Base-by-base conservation (phyloP, 2,797 vertebrate genomes). In the Catostomus latipinnis region DNA sequence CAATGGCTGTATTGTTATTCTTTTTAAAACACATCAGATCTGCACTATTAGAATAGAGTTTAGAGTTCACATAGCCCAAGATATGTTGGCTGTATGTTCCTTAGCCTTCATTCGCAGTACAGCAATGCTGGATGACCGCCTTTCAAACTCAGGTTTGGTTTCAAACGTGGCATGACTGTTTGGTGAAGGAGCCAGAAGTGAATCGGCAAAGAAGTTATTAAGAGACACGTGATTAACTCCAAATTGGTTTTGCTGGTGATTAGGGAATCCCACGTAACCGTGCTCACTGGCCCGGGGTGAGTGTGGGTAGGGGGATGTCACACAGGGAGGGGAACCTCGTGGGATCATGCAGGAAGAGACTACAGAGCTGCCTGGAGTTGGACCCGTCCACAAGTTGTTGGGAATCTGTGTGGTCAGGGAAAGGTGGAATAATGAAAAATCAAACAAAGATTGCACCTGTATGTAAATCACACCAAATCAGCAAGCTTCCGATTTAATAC, bases 51-150 rank as follows among this genome's bases (percentile, higher is more conserved):
- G 70, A 57, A 45, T 73, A 65, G 78, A 22, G 56, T 52, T 73
- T 13, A 71, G 8, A n/a, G 70, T 77, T 82, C 82, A 87, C 80
- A 87, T 84, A 56, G 97, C 96, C 98, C 98, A 99, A 82, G 98
- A 98, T 92, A 99, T 99, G 92, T 99, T 99, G 85, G 98, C 98
- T 43, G 98, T 88, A 84, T 99, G 98, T 91, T 99, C 98, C 90
- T 99, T 99, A 87, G 97, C 98, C 91, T 99, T 99, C 98, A 99
- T 98, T 89, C 98, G 96, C 90, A 99, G 94, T 86, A 98, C 98
- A 1, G 98, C 98, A 50, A 99, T 99, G 90, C 97, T 99, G 87
- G 98, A 99, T 46, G 97, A 98, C 72, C 98, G 95, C 81, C 98
- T 92, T 93, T 99, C 98, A 53, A 98, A 97, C 89, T 99, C 98